Conservation (phyloP, 2,888 invertebrate genomes). For the Operophtera brumata region DNA sequence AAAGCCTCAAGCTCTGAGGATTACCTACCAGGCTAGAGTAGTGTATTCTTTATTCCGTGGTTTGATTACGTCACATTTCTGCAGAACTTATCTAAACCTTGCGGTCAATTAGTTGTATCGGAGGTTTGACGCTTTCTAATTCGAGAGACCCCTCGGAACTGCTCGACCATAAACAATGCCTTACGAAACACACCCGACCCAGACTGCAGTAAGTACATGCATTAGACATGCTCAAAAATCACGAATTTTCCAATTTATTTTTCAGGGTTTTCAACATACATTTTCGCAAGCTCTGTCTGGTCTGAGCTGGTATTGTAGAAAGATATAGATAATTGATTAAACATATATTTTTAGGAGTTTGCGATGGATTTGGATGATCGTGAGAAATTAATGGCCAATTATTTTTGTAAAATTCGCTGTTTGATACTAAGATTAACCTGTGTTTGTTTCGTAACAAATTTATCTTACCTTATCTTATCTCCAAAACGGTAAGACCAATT, state of each 20-base stretch:
- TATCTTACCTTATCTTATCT: too few species aligned
- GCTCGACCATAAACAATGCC: constrained; percentile 76
- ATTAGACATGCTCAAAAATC: constrained; percentile 54
- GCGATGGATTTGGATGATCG: too few species aligned
- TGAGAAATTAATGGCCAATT: too few species aligned
- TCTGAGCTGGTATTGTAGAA: not conserved
- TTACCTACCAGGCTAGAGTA: not conserved
- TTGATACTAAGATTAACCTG: too few species aligned
- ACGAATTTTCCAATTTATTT: too few species aligned
- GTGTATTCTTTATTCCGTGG: not conserved
- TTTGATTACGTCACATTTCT: constrained; percentile 57
- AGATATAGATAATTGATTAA: not conserved
- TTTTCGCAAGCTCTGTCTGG: constrained; percentile 36
- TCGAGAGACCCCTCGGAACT: constrained; percentile 69
- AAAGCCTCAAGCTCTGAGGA: not conserved
- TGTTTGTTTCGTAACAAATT: too few species aligned
- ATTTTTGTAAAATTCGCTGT: too few species aligned
- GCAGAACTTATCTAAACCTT: constrained; percentile 65
- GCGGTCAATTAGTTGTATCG: constrained; percentile 74
- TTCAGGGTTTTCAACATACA: constrained; percentile 53
- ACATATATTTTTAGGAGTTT: too few species aligned
- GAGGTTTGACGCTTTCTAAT: constrained; percentile 77
- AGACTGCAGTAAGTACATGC: constrained; percentile 54
- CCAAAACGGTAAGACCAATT: too few species aligned
- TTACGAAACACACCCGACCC: constrained; percentile 66